Percentiles rank a stretch among this genome's conserved stretches.
phyloP scores from a whole-genome alignment of 2,113 vertebrate genomes.

The Gadus macrocephalus region DNA sequence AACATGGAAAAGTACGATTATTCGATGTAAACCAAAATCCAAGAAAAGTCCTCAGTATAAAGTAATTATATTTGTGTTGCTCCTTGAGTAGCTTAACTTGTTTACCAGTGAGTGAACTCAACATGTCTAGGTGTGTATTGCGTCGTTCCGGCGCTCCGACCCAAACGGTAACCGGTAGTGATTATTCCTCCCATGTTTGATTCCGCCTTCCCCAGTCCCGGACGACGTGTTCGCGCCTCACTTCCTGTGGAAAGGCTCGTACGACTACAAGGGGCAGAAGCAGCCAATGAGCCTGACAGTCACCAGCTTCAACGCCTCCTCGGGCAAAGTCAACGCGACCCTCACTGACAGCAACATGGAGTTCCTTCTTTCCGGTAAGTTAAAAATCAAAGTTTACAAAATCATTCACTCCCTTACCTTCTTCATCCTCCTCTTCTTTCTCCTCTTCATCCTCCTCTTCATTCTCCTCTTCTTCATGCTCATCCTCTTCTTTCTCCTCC shows the following conservation, averaged over 20 bases:
- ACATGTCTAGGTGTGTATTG: neutral
- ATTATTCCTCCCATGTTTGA: neutral
- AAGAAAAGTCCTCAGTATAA: no score
- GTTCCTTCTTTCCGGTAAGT: constrained; percentile 89
- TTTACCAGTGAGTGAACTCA: neutral
- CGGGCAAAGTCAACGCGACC: constrained; percentile 92
- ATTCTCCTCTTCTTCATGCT: no score
- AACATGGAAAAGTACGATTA: no score
- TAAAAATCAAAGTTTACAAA: constrained; percentile 46
- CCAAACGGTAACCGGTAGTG: no score
- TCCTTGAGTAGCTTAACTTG: no score
- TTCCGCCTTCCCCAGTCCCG: constrained; percentile 74
- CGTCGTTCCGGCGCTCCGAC: no score
- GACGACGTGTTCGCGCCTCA: constrained; percentile 91
- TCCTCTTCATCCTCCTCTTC: no score
- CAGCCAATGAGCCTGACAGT: constrained; percentile 93
- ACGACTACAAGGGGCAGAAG: constrained; percentile 90
- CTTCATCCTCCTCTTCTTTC: no score
- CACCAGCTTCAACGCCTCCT: constrained; percentile 86
- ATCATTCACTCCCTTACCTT: no score
- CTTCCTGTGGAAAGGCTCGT: constrained; percentile 97
- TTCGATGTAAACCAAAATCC: no score
- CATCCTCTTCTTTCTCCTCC: no score
- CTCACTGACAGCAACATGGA: constrained; percentile 88
- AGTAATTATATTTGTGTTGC: no score